These are phyloP conservation scores for Pardosa pseudoannulata DNA, from an alignment of 2,888 invertebrate genomes.

Conservation along the genomic window DNA sequence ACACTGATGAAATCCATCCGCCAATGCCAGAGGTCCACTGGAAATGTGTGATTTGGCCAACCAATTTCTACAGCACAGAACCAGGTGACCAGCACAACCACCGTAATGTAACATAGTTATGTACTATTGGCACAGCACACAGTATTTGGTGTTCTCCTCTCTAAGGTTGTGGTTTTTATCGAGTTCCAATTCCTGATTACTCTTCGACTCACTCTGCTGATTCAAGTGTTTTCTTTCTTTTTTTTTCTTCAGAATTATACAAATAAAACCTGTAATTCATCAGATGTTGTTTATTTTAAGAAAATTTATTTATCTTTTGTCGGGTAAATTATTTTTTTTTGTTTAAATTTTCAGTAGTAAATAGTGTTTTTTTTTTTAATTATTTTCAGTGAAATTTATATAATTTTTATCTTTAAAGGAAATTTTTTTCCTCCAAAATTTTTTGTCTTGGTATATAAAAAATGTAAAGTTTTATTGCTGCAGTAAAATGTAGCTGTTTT, in stretches of 20 bases:
- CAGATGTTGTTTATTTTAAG: too few relatives aligned
- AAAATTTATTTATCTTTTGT: too few relatives aligned
- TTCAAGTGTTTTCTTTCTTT: conserved; percentile 3
- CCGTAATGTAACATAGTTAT: conserved; percentile 28
- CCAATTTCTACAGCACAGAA: conserved; percentile 27
- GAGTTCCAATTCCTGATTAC: conserved; percentile 38
- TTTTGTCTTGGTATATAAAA: too few relatives aligned
- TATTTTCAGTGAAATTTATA: too few relatives aligned
- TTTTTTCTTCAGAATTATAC: neutral
- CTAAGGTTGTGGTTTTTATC: conserved; percentile 65
- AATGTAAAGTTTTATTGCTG: too few relatives aligned
- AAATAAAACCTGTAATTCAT: neutral
- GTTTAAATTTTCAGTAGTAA: too few relatives aligned
- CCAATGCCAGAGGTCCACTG: conserved; percentile 48
- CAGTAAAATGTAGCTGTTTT: too few relatives aligned
- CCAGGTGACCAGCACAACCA: conserved; percentile 42
- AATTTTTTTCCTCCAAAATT: too few relatives aligned
- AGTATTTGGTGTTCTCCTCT: conserved; percentile 49
- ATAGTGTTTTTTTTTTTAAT: too few relatives aligned
- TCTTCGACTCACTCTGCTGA: conserved; percentile 21
- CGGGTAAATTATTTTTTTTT: too few relatives aligned
- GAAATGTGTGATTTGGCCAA: conserved; percentile 44
- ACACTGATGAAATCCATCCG: conserved; percentile 58
- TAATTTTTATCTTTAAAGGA: neutral
- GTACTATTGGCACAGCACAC: conserved; percentile 18